phyloP scores from a whole-genome alignment of 2,888 invertebrate species.

The Helicoverpa assulta region DNA sequence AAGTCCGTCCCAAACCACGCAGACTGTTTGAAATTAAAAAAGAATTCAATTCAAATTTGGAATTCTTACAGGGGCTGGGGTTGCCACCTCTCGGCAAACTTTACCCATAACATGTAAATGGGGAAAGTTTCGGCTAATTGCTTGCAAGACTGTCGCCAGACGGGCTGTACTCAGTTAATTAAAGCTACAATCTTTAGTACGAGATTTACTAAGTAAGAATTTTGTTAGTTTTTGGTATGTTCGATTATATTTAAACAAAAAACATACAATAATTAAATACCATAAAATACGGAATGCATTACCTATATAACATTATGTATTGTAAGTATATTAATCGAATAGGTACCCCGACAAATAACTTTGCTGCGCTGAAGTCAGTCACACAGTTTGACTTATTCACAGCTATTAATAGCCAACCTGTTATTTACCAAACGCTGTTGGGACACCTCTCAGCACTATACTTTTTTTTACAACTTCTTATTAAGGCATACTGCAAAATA shows the following conservation, averaged over 20 bases:
- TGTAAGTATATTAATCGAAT: no score
- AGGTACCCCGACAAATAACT: no score
- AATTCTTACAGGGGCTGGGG: constrained; percentile 70
- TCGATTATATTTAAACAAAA: background rate
- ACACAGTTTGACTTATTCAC: no score
- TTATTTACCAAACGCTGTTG: no score
- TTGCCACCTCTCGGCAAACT: constrained; percentile 73
- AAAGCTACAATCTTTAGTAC: constrained; percentile 70
- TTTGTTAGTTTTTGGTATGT: constrained; percentile 25
- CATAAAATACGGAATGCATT: no score
- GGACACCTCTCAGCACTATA: background rate
- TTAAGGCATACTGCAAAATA: constrained; percentile 14
- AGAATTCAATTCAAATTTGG: constrained; percentile 75
- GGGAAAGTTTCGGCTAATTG: constrained; percentile 82
- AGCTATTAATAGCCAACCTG: no score
- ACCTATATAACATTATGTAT: no score
- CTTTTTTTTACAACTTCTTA: background rate
- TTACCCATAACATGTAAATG: constrained; percentile 88
- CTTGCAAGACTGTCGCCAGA: constrained; percentile 76
- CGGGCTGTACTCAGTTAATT: constrained; percentile 72
- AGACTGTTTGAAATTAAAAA: constrained; percentile 78
- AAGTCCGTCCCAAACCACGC: constrained; percentile 55
- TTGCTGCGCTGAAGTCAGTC: no score
- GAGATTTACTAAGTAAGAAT: constrained; percentile 43
- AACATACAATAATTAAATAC: no score